Percentiles rank a stretch among this genome's conserved stretches.
These are phyloP conservation scores for Acanthopagrus latus DNA, from an alignment of 2,797 vertebrate species.

Conservation along the genomic window DNA sequence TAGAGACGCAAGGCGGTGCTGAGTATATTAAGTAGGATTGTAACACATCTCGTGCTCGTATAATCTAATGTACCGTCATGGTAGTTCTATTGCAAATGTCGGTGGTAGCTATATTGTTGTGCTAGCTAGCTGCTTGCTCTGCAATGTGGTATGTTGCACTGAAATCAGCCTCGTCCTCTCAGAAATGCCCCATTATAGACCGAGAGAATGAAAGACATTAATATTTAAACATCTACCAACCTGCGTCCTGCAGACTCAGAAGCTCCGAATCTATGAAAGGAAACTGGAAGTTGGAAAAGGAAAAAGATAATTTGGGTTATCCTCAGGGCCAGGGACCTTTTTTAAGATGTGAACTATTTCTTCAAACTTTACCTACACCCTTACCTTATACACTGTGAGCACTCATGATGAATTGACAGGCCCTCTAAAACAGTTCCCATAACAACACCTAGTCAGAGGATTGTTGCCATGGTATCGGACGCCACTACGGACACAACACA, in stretches of 20 bases:
- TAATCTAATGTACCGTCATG: constrained; percentile 75
- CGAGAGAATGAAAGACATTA: constrained; percentile 28
- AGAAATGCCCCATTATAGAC: constrained; percentile 45
- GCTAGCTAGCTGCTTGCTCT: constrained; percentile 80
- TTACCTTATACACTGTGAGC: constrained; percentile 78
- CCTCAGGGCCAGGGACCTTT: constrained; percentile 74
- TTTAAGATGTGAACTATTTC: constrained; percentile 47
- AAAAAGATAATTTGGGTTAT: constrained; percentile 50
- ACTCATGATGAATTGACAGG: constrained; percentile 49
- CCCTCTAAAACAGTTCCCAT: constrained; percentile 59
- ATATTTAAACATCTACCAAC: constrained; percentile 22
- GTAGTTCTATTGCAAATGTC: constrained; percentile 75
- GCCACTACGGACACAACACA: constrained; percentile 51
- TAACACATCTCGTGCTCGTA: constrained; percentile 70
- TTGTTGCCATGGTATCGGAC: constrained; percentile 73
- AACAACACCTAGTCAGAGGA: constrained; percentile 60
- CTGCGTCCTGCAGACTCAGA: constrained; percentile 34
- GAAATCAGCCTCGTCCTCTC: constrained; percentile 68
- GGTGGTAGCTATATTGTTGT: constrained; percentile 76
- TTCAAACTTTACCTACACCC: constrained; percentile 57
- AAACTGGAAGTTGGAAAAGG: constrained; percentile 45
- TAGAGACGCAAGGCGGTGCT: constrained; percentile 53
- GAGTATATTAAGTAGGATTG: constrained; percentile 72
- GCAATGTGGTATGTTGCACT: constrained; percentile 77
- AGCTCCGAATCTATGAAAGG: constrained; percentile 32